phyloP scores from a whole-genome alignment of 2,113 vertebrate species.

The Parus major region DNA sequence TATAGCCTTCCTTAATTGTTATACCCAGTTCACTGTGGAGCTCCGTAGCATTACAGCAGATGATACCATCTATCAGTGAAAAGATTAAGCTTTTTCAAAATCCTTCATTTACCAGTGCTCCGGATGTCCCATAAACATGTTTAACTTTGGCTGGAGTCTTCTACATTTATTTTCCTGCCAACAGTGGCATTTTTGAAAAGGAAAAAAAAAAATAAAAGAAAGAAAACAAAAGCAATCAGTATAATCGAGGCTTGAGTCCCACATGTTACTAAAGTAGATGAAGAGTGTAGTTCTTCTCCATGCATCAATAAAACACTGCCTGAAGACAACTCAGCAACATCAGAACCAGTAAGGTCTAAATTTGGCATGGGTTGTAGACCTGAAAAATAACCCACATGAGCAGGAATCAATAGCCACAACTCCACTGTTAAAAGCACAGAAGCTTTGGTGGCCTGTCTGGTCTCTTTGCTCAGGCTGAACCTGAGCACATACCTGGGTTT shows the following conservation, averaged over 20 bases:
- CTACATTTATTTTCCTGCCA: background rate
- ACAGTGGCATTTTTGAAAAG: background rate
- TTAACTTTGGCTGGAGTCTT: background rate
- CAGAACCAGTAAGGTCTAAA: background rate
- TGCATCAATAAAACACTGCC: background rate
- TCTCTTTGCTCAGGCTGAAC: background rate
- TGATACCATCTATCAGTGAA: background rate
- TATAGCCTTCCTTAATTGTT: background rate
- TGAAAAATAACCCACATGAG: background rate
- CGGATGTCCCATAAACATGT: background rate
- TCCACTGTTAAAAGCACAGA: background rate
- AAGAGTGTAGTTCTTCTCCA: background rate
- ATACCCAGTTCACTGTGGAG: background rate
- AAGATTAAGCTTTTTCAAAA: background rate
- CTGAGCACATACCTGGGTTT: background rate
- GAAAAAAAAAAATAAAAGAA: background rate
- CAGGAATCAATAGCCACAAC: background rate
- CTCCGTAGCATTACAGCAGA: background rate
- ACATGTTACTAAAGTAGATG: background rate
- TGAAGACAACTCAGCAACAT: background rate
- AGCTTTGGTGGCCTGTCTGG: background rate
- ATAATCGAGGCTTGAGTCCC: background rate
- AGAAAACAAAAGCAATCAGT: background rate
- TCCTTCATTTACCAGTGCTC: background rate
- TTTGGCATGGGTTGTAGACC: background rate